These are phyloP conservation scores for Aleiodes alternator DNA, from an alignment of 2,888 invertebrate genomes.

Conservation along the genomic window DNA sequence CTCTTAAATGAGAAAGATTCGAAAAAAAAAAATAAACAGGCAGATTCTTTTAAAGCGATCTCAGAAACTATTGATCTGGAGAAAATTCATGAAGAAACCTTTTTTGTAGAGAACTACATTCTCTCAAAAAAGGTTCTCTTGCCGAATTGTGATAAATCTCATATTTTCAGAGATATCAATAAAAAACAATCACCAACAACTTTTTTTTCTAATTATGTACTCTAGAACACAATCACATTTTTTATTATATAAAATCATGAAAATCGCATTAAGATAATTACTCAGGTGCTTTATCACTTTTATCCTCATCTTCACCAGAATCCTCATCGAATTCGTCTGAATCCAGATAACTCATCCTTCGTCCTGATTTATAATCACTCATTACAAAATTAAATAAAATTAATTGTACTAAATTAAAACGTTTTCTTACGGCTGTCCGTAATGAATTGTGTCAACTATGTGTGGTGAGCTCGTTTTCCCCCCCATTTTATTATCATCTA, in stretches of 20 bases:
- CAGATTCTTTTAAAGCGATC: too few relatives aligned
- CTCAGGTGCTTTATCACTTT: slow-evolving; percentile 5
- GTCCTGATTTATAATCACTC: neutral
- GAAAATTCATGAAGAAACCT: too few relatives aligned
- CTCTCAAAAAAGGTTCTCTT: too few relatives aligned
- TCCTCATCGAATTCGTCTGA: slow-evolving; percentile 12
- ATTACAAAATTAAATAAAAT: neutral
- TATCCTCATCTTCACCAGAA: slow-evolving; percentile 26
- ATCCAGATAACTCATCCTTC: slow-evolving; percentile 33
- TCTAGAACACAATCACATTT: neutral
- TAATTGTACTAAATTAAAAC: neutral
- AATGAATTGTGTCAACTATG: neutral
- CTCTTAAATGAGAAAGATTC: too few relatives aligned
- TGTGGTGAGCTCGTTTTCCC: neutral
- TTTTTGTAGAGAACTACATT: too few relatives aligned
- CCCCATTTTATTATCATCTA: neutral
- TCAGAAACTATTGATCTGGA: too few relatives aligned
- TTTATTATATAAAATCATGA: neutral
- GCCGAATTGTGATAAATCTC: too few relatives aligned
- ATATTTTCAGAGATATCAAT: too few relatives aligned
- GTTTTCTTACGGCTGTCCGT: neutral
- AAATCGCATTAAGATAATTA: neutral
- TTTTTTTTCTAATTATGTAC: neutral
- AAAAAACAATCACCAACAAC: too few relatives aligned
- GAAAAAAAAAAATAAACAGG: too few relatives aligned